Conservation (phyloP, 2,797 vertebrate genomes). For the Sebastes umbrosus region DNA sequence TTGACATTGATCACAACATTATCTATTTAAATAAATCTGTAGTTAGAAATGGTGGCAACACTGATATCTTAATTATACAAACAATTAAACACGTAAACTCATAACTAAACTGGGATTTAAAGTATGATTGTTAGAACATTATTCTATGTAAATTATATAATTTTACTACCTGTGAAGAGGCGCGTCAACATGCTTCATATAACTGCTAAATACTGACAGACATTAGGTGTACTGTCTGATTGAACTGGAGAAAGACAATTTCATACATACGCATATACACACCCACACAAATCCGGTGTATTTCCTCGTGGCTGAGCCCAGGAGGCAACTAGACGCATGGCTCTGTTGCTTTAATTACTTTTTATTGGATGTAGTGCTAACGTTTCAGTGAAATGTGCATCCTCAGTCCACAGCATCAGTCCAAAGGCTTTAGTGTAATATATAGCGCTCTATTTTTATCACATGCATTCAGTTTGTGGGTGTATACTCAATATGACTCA, state of each 20-base stretch:
- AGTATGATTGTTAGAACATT: not conserved
- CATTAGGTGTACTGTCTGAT: not conserved
- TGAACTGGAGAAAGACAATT: not conserved
- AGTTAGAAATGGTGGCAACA: not conserved
- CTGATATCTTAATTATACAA: not conserved
- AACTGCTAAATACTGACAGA: too few species aligned
- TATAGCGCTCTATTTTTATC: not conserved
- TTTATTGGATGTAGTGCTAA: not conserved
- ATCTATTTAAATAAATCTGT: not conserved
- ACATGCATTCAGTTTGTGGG: not conserved
- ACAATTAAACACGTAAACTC: not conserved
- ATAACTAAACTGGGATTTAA: not conserved
- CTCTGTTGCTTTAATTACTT: constrained; percentile 3
- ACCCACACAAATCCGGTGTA: not conserved
- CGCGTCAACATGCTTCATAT: not conserved
- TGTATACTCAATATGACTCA: not conserved
- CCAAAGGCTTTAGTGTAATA: constrained; percentile 5
- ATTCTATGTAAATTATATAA: not conserved
- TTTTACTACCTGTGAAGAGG: not conserved
- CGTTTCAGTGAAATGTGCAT: not conserved
- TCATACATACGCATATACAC: not conserved
- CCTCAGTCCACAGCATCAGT: not conserved
- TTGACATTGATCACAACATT: not conserved
- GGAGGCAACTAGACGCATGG: not conserved
- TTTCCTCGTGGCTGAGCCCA: not conserved